Base-by-base conservation (phyloP, 2,797 vertebrate species). In the Sebastes baramenuke region DNA sequence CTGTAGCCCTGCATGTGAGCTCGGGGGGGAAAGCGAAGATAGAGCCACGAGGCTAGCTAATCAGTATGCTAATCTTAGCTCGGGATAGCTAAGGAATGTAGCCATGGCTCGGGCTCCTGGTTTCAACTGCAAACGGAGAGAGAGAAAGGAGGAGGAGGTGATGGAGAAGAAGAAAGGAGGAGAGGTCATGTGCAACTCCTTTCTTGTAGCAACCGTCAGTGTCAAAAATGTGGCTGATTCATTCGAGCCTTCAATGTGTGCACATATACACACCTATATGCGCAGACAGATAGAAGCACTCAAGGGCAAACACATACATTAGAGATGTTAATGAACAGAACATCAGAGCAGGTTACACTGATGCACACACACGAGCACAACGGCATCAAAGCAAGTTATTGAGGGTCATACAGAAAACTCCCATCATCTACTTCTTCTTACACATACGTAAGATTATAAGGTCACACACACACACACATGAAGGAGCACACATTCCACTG, bases 21-120 rank as follows among this genome's bases (percentile, higher is more conserved):
- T 85, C 32, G 11, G 58, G 84, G 55, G 84, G 83, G 75, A 81
- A 85, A 75, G 82, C 46, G 6, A 77, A 60, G 75, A 88, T 71
- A 72, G 81, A 89, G 84, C 80, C 80, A 80, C 79, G 49, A 77
- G 83, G 86, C 81, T 75, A 54, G 88, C 90, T 95, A 93, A 93
- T 94, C 93, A 92, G 92, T 90, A 93, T 94, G 90, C 88, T 92
- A 91, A 94, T 94, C 90, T 93, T 67, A 90, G 79, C 75, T 84
- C 1, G 58, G 81, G 87, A 83, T 67, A 56, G 85, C 85, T 70
- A 59, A 90, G 80, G 84, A 87, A 75, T 85, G 85, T 72, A 73
- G 58, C 83, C 75, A 49, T 36, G 70, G 60, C 85, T 52, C 46
- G 79, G 32, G 83, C 81, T 85, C 78, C 79, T 29, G 78, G 70